Evolutionary conservation across 2,797 vertebrate species (phyloP).

Genomic region (Parauchenoglanis punctatus): DNA sequence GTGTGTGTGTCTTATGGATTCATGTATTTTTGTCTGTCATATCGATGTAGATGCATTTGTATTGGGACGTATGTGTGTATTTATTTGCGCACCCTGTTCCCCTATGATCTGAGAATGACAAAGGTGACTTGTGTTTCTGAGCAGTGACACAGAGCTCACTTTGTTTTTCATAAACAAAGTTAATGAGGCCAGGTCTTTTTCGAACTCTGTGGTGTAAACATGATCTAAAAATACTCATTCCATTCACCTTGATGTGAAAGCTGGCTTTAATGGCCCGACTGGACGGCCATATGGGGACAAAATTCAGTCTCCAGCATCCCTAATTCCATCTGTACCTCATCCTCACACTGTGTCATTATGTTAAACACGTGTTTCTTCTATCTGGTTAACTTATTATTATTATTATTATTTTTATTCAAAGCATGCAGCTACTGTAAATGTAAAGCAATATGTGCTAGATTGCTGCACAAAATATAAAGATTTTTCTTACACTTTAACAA

Average conservation of each 20-base stretch:
- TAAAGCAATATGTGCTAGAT: background rate
- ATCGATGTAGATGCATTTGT: background rate
- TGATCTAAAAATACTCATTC: slow-evolving; percentile 14
- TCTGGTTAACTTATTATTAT: background rate
- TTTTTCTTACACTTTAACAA: background rate
- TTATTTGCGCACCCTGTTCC: background rate
- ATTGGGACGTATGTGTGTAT: background rate
- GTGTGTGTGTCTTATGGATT: background rate
- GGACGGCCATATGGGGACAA: background rate
- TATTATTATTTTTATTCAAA: background rate
- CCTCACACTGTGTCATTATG: background rate
- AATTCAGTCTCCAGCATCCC: background rate
- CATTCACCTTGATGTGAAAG: slow-evolving; percentile 29
- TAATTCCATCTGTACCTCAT: background rate
- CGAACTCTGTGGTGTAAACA: slow-evolving; percentile 31
- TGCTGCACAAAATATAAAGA: background rate
- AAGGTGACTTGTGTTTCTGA: slow-evolving; percentile 28
- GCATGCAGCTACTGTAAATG: background rate
- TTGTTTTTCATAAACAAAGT: slow-evolving; percentile 41
- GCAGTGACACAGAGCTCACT: background rate
- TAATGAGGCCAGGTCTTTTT: background rate
- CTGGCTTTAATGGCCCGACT: background rate
- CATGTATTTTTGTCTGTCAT: too few relatives aligned
- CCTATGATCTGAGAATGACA: background rate
- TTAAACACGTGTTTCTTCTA: background rate